Evolutionary conservation across 2,797 vertebrate genomes (phyloP).

Genomic region (Falco naumanni): DNA sequence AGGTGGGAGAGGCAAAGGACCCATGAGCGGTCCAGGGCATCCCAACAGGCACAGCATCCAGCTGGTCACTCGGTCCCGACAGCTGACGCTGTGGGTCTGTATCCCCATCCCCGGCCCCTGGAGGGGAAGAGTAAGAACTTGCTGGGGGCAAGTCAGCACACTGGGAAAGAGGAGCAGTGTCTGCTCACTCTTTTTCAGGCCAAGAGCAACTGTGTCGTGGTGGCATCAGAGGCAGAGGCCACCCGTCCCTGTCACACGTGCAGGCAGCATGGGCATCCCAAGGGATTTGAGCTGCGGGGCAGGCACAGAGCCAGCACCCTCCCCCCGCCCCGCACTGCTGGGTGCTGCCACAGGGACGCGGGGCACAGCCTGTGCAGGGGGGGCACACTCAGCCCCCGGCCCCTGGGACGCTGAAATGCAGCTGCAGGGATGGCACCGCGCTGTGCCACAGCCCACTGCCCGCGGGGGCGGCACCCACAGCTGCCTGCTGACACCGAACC

Average conservation of each 20-base stretch:
- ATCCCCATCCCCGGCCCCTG: background rate
- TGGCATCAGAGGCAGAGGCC: background rate
- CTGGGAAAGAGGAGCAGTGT: background rate
- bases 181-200: background rate
- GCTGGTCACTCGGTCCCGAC: background rate
- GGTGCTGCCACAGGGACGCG: rapidly evolving
- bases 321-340: background rate
- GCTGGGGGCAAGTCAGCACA: rapidly evolving
- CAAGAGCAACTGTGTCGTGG: background rate
- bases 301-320: background rate
- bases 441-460: background rate
- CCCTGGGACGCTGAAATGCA: rapidly evolving
- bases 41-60: background rate
- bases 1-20: background rate
- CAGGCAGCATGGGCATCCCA: rapidly evolving
- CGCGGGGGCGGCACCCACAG: rapidly evolving
- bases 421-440: background rate
- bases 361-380: background rate
- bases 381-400: background rate
- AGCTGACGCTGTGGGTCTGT: rapidly evolving
- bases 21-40: rapidly evolving
- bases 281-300: background rate
- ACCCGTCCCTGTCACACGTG: rapidly evolving
- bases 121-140: background rate
- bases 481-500: background rate